Base-by-base conservation (phyloP, 2,888 invertebrate species). In the Corbicula japonica region DNA sequence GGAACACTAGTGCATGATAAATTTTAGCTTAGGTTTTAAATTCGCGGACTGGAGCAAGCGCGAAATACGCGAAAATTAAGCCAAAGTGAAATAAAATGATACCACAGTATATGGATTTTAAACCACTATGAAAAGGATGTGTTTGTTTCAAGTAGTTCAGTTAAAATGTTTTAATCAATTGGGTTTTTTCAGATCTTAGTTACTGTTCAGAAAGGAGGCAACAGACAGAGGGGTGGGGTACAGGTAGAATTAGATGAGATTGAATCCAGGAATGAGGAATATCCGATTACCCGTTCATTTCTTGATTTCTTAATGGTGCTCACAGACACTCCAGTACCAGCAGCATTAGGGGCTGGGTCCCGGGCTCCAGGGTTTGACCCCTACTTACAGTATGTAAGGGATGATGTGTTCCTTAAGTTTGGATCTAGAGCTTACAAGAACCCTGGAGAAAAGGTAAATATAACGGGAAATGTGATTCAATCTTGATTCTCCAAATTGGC, bases 211-310 rank as follows among this genome's bases (percentile, higher is more conserved):
- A 28, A 38, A 30, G 60, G 74, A 10, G 65, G 81, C 15, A 50
- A 58, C 28, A 74, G 70, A 8, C 81, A 81, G 38, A 76, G 83
- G 32, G 87, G 87, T 76, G 91, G 92, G 21, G 88, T 92, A 48
- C 86, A 89, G 80, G 96, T 97, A n/a, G 99, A 99, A 93, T 94
- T 99, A 34, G 97, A 97, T 80, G 98, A 99, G 94, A 96, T 98
- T 71, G 99, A 99, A 93, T 96, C 97, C 5, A 95, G 98, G 56
- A 95, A 96, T 92, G 98, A 98, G 92, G 97, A 97, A 84, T 99
- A 97, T 94, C 97, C 97, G 0, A 94, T 99, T 78, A 97, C 98
- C 0, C 95, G 96, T 81, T 97, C 97, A 1, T 96, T 98, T 92
- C 94, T 99, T 8, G 94, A 95, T 65, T 95, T 98, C 10, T 92